Base-by-base conservation (phyloP, 2,888 invertebrate species). In the Drosophila kuntzei region DNA sequence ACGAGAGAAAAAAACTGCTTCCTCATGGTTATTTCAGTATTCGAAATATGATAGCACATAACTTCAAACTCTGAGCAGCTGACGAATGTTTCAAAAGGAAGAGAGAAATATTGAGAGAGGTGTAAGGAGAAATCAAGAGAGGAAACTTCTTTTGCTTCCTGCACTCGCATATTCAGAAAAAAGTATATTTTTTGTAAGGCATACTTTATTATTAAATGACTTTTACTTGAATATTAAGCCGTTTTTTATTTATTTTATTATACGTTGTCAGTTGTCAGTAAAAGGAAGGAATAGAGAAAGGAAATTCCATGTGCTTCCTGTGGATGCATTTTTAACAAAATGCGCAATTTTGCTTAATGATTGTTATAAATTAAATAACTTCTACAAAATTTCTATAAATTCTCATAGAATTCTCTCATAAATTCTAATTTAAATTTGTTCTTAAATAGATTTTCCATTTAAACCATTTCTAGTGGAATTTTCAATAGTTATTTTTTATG, bases 21-120 rank as follows among this genome's bases (percentile, higher is more conserved):
- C 79, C 82, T 82, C 82, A 82, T 84, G 82, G 76, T 83, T 80
- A 67, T 86, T 83, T 86, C 63, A 82, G 76, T 70, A 43, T 39
- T 47, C 58, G 87, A 83, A 81, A 81, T 77, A 72, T 80, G 82
- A 82, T 84, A 84, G 76, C 65, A 49, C 39, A 80, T 72, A 72
- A 70, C 70, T 67, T 53, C 54, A 46, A 55, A n/a, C 16, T 8
- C 14, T 12, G 43, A 60, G 50, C 82, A 80, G 85, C 80, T 83
- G 87, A 69, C 34, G 58, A 58, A 11, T 20, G 32, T n/a, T 12
- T 3, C 12, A 32, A 20, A 18, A 32, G 14, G 9, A 22, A 16
- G 6, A 22, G 14, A 12, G 44, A 29, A 29, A 22, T 16, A 53
- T 18, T 18, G 8, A 11, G 1, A 32, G 14, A 11, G 34, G 7